These are phyloP conservation scores for Virgularia gustaviana DNA, from an alignment of 92 coral and sea anemone genomes.

Conservation along the genomic window DNA sequence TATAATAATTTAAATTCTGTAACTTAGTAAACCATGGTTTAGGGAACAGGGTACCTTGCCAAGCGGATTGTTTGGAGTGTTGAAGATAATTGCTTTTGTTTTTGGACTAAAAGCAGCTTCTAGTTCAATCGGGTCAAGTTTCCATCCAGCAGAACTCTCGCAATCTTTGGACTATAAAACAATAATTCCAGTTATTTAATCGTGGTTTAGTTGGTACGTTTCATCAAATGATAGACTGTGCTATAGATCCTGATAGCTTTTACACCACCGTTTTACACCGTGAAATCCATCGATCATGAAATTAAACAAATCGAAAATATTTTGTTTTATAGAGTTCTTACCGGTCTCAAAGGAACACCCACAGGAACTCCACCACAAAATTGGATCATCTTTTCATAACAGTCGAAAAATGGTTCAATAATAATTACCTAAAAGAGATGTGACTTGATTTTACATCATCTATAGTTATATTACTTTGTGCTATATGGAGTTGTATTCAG, in stretches of 20 bases:
- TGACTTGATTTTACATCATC: neutral
- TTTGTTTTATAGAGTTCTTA: no score
- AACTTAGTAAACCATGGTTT: no score
- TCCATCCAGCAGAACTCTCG: slow-evolving; percentile 79
- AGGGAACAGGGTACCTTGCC: no score
- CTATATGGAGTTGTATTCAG: neutral
- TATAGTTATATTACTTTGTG: neutral
- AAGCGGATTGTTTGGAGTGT: slow-evolving; percentile 90
- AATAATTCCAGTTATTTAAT: no score
- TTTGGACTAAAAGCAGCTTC: slow-evolving; percentile 77
- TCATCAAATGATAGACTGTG: no score
- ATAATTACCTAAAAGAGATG: slow-evolving; percentile 76
- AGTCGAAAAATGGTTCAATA: slow-evolving; percentile 95
- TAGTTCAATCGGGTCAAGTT: slow-evolving; percentile 65
- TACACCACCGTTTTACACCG: no score
- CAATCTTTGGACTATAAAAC: slow-evolving; percentile 37
- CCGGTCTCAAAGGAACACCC: slow-evolving; percentile 74
- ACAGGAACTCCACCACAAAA: slow-evolving; percentile 83
- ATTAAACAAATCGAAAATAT: no score
- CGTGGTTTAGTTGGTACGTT: no score
- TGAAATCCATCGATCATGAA: no score
- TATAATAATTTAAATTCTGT: no score
- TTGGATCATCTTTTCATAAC: slow-evolving; percentile 69
- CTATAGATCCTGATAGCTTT: no score
- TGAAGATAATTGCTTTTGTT: slow-evolving; percentile 76